A percentile compares a stretch with the other conserved stretches of the same genome.
Evolutionary conservation across 2,113 vertebrate species (phyloP).

Genomic region (Ammodytes dubius): DNA sequence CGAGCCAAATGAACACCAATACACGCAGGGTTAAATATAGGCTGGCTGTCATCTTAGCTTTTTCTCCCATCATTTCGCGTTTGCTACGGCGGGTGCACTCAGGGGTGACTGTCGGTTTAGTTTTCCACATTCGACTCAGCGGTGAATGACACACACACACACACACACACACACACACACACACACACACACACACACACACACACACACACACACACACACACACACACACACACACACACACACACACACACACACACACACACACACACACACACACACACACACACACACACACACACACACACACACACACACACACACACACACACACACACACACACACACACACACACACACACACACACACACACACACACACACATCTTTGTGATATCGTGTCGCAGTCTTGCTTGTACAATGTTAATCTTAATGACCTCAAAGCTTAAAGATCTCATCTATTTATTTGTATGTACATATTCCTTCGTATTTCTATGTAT

Average conservation of each 20-base stretch:
- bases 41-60: slow-evolving; percentile 71
- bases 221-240: background rate
- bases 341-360: slow-evolving; percentile 1
- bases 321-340: slow-evolving; percentile 13
- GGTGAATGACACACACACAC: slow-evolving; percentile 45
- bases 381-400: slow-evolving; percentile 1
- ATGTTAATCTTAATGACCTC: slow-evolving; percentile 8
- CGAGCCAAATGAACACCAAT: slow-evolving; percentile 63
- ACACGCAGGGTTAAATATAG: slow-evolving; percentile 71
- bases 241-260: slow-evolving; percentile 14
- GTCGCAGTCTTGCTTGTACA: background rate
- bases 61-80: slow-evolving; percentile 67
- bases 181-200: slow-evolving; percentile 1
- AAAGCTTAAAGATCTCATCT: slow-evolving; percentile 15
- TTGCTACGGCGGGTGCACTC: slow-evolving; percentile 61
- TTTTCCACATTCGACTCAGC: slow-evolving; percentile 66
- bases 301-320: slow-evolving; percentile 27
- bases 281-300: slow-evolving; percentile 12
- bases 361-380: slow-evolving; percentile 12
- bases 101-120: slow-evolving; percentile 70
- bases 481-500: background rate
- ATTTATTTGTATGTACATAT: slow-evolving; percentile 1
- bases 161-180: slow-evolving; percentile 13
- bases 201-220: slow-evolving; percentile 12
- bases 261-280: slow-evolving; percentile 31